Evolutionary conservation across 2,888 invertebrate species (phyloP), one percentile per base, ranked within the genome.

Genomic region (Pristionchus exspectatus): DNA sequence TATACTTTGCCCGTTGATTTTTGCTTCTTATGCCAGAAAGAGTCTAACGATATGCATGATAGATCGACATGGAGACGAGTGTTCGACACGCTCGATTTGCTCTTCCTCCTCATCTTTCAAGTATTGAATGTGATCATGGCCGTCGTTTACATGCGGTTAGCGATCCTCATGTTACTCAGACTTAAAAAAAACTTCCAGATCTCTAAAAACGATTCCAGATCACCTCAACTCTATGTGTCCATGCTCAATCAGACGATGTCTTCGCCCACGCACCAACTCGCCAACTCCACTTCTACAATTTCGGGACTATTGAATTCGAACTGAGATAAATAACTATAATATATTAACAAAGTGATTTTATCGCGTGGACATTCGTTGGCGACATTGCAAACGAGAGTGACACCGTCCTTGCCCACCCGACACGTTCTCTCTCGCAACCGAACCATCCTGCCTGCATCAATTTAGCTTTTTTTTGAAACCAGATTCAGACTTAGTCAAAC

Each of bases 41-140:
- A 10, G 44, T 18, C 3, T 81, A 24, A 27, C 2, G 27, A 59
- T 24, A 59, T 21, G 4, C 24, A 59, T 63, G 3, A 27, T 56
- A 85, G 85, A 59, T 56, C 85, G 2, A 44, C 44, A 1, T 93
- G 92, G 90, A 89, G 90, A 44, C 92, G 91, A 27, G 91, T 92
- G 59, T 93, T 93, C 89, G 92, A 92, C 81, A 89, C 91, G 50
- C 59, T 92, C 69, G 93, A 93, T 74, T 87, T 91, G 27, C 72
- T 92, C 56, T 90, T 92, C 24, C 88, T 93, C 0, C 74, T 92
- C 16, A n/a, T 21, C 74, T 74, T 74, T 38, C 85, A 85, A 63
- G 59, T 87, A 4, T 3, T 87, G 69, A 87, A 87, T n/a, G 87
- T 87, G 5, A n/a, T 87, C 87, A 69, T 87, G 69, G 66, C 87